Base-by-base conservation (phyloP, 2,888 invertebrate species). In the Psococerastis gibbosa region DNA sequence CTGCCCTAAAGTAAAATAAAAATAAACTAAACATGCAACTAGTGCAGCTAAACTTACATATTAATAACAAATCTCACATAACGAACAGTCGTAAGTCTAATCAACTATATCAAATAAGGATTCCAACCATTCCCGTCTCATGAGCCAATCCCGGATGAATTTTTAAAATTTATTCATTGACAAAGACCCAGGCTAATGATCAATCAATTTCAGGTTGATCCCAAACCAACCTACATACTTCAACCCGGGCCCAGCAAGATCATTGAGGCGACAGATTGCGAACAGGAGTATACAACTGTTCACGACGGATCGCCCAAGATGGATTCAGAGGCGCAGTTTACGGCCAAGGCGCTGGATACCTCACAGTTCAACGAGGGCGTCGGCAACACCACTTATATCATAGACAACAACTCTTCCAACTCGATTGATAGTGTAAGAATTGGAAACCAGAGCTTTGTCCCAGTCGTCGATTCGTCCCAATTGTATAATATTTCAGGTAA, bases 321-420 rank as follows among this genome's bases (percentile, higher is more conserved):
- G 38, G 38, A 38, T 16, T 18, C 38, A 13, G 38, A 38, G 22
- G 22, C 18, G 15, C 38, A 38, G 18, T 38, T 38, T 11, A 38
- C 38, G 6, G 38, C 18, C 6, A 38, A 38, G 20, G 17, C 17
- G 18, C n/a, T 38, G 18, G 38, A 38, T 11, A 38, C 38, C n/a
- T 38, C 38, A 16, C 38, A 38, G 38, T 38, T 38, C 18, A 38
- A 38, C 22, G 38, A 38, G 22, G 38, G 38, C 8, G 38, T 38
- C 38, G 20, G 38, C 5, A 38, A 38, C 18, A 38, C 38, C 18
- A 38, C 38, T 5, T 38, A 38, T 20, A 38, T 38, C 20, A 38
- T 38, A 5, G 38, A 38, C 11, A 38, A 38, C 20, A 38, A 38
- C 22, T 38, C 38, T 13, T 38, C 38, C 5, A 38, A 38, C 22